Conservation (phyloP, 2,888 invertebrate species). For the Chaitophorus viminalis region DNA sequence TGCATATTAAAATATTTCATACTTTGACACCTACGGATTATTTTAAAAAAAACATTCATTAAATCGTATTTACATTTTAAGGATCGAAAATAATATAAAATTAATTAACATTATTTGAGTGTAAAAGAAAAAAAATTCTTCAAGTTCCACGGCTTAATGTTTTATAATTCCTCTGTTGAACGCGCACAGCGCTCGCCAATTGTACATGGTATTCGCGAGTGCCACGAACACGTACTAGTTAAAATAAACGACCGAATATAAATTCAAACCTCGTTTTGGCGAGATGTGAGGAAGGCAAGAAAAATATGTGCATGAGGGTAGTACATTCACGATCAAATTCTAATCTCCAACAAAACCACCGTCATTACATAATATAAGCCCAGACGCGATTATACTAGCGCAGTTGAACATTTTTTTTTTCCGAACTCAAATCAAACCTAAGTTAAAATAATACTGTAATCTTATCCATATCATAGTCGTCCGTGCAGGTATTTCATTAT, state of each 20-base stretch:
- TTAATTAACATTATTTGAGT: background rate
- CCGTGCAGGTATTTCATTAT: background rate
- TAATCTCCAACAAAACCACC: conserved; percentile 21
- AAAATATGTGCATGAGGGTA: background rate
- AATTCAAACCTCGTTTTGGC: conserved; percentile 45
- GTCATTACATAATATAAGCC: background rate
- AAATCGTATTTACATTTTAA: background rate
- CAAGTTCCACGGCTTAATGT: background rate
- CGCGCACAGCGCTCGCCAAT: background rate
- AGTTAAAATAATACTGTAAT: background rate
- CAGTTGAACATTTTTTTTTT: background rate
- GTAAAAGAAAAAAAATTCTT: background rate
- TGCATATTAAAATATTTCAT: background rate
- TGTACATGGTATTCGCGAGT: conserved; percentile 6
- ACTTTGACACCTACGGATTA: background rate
- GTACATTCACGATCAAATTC: conserved; percentile 21
- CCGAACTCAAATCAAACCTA: background rate
- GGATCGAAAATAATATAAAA: background rate
- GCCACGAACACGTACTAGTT: conserved; percentile 19
- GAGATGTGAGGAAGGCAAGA: background rate
- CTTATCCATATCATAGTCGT: too few relatives aligned
- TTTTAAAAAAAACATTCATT: background rate
- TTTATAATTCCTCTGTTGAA: background rate
- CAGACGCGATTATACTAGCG: background rate
- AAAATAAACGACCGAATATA: conserved; percentile 41